Base-by-base conservation (phyloP, 2,113 vertebrate genomes). In the Ascaphus truei region DNA sequence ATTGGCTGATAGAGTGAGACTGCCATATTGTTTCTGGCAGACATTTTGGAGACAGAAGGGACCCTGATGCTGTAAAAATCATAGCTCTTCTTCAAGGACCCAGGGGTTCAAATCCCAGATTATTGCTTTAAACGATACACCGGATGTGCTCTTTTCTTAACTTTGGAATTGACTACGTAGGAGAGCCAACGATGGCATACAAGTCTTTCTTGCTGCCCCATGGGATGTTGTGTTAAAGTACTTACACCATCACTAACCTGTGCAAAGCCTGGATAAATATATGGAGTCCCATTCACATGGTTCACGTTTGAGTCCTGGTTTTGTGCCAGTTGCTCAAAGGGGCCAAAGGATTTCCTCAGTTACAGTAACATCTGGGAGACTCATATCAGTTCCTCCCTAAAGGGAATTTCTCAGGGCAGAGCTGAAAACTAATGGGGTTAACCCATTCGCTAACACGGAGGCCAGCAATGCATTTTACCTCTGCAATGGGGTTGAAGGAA, bases 261-360 rank as follows among this genome's bases (percentile, higher is more conserved):
- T n/a, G 30, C n/a, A 63, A 63, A 41, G 29, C 18, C 47, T 63
- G 45, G 50, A 37, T 63, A 63, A 63, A 63, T 51, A 63, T 63
- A 50, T 63, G 31, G 30, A 51, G 43, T 65, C 50, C 20, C 26
- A 41, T 16, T 53, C 50, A 65, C 62, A 65, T n/a, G n/a, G 37
- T 65, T 18, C 47, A 65, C 15, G 37, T 39, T 5, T 63, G 61
- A 51, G 45, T 37, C 3, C 33, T 65, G 48, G 50, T 9, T n/a
- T 41, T 20, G 18, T 53, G 48, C 62, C 62, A 65, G 50, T 53
- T 53, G 11, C 27, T 29, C 16, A 29, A 23, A 50, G 16, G 48
- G 48, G 18, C 29, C n/a, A n/a, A 26, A 47, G 50, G 50, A 65
- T 65, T 41, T 65, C 62, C 62, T 65, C 18, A 51, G 29, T 51